A percentile compares a stretch with the other conserved stretches of the same genome.
Conservation (phyloP, 2,888 invertebrate species). For the Folsomia candida region DNA sequence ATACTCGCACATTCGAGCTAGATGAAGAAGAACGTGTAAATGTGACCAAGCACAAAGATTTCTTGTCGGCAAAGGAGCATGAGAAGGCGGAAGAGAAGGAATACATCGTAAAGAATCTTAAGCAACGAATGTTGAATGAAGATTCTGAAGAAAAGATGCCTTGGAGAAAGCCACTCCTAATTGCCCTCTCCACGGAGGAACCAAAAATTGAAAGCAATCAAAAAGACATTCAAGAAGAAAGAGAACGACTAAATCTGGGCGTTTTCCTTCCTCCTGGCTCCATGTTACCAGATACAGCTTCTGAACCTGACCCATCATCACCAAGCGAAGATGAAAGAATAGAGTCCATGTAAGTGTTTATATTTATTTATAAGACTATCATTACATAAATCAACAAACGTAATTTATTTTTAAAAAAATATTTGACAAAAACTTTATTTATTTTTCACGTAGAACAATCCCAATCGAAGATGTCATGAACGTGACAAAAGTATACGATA, state of each 20-base stretch:
- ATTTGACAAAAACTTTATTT: not conserved
- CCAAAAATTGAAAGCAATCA: constrained; percentile 70
- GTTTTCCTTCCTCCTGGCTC: constrained; percentile 67
- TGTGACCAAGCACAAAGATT: constrained; percentile 70
- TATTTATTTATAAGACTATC: not conserved
- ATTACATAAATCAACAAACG: not conserved
- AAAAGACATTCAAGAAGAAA: constrained; percentile 78
- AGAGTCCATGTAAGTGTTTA: constrained; percentile 32
- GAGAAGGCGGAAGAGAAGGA: constrained; percentile 78
- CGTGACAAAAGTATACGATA: constrained; percentile 74
- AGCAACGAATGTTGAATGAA: constrained; percentile 50
- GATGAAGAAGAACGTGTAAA: constrained; percentile 95
- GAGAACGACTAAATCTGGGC: constrained; percentile 80
- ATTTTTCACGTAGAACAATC: constrained; percentile 61
- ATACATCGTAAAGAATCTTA: constrained; percentile 37
- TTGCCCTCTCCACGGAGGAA: constrained; percentile 55
- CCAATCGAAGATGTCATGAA: constrained; percentile 86
- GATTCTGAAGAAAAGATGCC: constrained; percentile 76
- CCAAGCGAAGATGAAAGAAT: constrained; percentile 21
- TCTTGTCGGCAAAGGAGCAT: constrained; percentile 86
- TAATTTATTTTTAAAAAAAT: not conserved
- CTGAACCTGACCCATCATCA: constrained; percentile 76
- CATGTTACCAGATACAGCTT: constrained; percentile 75
- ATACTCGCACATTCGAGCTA: constrained; percentile 84
- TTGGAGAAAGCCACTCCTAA: constrained; percentile 73